Evolutionary conservation across 1,140 invertebrate species (phyloP).

Genomic region (Mercenaria mercenaria): DNA sequence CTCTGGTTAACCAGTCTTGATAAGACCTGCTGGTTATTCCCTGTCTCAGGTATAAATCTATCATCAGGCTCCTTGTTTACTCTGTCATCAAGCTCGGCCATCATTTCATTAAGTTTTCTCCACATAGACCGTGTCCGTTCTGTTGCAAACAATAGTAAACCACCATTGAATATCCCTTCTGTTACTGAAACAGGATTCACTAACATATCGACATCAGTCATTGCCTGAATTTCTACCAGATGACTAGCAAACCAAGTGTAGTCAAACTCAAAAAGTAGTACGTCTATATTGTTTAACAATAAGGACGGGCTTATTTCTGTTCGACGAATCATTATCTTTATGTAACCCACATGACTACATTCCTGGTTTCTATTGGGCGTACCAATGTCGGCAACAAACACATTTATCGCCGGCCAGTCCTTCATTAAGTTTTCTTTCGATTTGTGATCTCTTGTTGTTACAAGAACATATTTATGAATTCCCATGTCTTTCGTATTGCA

Average conservation of each 20-base stretch:
- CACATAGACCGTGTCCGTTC: background rate
- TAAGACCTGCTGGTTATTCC: constrained; percentile 25
- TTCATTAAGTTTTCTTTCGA: constrained; percentile 67
- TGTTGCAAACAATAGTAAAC: constrained; percentile 26
- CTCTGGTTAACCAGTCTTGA: constrained; percentile 9
- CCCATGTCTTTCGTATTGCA: constrained; percentile 78
- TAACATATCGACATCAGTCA: constrained; percentile 66
- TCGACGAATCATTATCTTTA: constrained; percentile 73
- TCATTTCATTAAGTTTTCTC: constrained; percentile 1
- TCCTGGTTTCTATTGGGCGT: constrained; percentile 63
- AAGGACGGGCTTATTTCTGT: constrained; percentile 69
- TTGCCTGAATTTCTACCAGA: constrained; percentile 52
- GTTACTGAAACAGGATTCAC: constrained; percentile 67
- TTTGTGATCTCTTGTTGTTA: constrained; percentile 71
- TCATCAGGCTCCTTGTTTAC: background rate
- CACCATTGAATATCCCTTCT: background rate
- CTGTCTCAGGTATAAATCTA: background rate
- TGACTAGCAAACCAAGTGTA: constrained; percentile 76
- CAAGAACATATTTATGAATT: constrained; percentile 73
- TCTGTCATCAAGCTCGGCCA: background rate
- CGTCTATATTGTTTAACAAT: constrained; percentile 65
- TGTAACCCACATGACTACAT: constrained; percentile 77
- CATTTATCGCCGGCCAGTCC: constrained; percentile 73
- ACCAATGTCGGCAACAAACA: constrained; percentile 44
- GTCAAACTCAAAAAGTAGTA: constrained; percentile 79